phyloP scores from a whole-genome alignment of 2,113 vertebrate species.

The Gorsachius goisagi region DNA sequence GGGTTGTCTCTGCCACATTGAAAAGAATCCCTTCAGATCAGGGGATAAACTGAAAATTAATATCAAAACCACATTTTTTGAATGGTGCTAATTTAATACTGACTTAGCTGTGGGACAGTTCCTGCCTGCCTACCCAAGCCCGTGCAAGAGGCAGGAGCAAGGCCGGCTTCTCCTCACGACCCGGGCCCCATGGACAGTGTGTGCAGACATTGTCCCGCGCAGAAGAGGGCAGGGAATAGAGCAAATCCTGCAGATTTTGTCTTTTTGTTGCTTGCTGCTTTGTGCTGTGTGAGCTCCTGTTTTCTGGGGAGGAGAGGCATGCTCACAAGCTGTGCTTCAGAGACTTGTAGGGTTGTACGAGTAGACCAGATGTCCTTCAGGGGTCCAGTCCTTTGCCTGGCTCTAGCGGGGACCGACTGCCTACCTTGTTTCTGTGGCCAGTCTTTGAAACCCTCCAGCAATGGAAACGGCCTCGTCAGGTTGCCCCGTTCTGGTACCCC shows the following conservation, averaged over 20 bases:
- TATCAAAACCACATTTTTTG: neutral
- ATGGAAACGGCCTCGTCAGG: neutral
- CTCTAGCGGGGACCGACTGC: neutral
- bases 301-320: neutral
- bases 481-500: neutral
- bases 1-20: neutral
- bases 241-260: neutral
- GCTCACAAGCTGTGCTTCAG: neutral
- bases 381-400: neutral
- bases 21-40: neutral
- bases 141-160: neutral
- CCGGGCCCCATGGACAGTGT: accelerated
- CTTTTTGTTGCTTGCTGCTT: neutral
- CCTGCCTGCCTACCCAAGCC: neutral
- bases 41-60: neutral
- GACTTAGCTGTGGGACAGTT: neutral
- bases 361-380: neutral
- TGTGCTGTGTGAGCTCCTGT: neutral
- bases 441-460: neutral
- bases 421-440: neutral
- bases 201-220: neutral
- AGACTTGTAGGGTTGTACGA: neutral
- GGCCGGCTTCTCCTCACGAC: neutral
- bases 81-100: neutral
- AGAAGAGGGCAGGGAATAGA: neutral